Conservation (phyloP, 1,140 invertebrate species). For the Muscidifurax raptorellus region DNA sequence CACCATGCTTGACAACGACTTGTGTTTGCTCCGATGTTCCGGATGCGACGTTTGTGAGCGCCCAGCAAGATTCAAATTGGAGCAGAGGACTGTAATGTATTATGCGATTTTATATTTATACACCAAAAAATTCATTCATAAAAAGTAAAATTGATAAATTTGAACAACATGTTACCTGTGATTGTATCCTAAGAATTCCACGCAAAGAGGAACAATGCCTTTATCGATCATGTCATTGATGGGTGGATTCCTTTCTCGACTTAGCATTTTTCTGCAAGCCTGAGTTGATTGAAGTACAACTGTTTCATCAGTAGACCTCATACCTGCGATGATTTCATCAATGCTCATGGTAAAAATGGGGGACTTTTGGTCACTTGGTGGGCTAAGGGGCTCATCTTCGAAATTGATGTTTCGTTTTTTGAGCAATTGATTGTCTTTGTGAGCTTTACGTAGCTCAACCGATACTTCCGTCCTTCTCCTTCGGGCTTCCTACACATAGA, state of each 20-base stretch:
- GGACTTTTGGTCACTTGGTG: constrained; percentile 76
- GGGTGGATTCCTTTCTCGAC: constrained; percentile 94
- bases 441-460: constrained; percentile 93
- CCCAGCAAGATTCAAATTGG: constrained; percentile 99
- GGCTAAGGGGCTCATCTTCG: constrained; percentile 75
- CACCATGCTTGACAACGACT: constrained; percentile 89
- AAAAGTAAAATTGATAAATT: not conserved
- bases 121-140: not conserved
- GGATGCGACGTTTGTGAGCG: constrained; percentile 98
- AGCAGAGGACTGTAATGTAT: constrained; percentile 83
- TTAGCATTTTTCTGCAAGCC: constrained; percentile 91
- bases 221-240: constrained; percentile 92
- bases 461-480: constrained; percentile 90
- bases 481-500: constrained; percentile 86
- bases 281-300: constrained; percentile 83
- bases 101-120: constrained; percentile 27
- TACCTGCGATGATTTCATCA: constrained; percentile 80
- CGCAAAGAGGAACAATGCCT: constrained; percentile 90
- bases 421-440: constrained; percentile 95
- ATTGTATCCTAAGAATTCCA: constrained; percentile 84
- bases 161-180: constrained; percentile 78
- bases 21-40: constrained; percentile 94
- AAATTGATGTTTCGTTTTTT: constrained; percentile 92
- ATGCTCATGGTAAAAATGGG: constrained; percentile 72
- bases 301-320: constrained; percentile 79